Evolutionary conservation across 2,888 invertebrate genomes (phyloP).

Genomic region (Cyclophora albipunctata): DNA sequence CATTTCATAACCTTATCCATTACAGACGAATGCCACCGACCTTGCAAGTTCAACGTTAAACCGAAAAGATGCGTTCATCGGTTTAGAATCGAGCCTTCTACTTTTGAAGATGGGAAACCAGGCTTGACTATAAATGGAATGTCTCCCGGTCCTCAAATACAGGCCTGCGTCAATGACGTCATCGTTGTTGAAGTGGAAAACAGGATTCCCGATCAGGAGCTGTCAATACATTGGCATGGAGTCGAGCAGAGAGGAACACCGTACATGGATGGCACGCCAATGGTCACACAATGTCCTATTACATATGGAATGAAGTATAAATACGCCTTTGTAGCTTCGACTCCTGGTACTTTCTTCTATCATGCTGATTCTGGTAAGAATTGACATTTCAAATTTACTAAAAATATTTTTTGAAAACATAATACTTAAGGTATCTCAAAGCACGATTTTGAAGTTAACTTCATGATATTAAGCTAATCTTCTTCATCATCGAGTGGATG

Average conservation of each 20-base stretch:
- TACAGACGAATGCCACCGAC: constrained; percentile 62
- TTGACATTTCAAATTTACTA: background rate
- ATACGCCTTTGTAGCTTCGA: constrained; percentile 81
- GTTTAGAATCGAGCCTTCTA: constrained; percentile 52
- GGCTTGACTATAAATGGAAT: constrained; percentile 51
- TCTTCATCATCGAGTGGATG: too few species aligned
- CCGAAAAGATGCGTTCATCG: constrained; percentile 56
- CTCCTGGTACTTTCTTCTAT: constrained; percentile 83
- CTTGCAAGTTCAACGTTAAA: constrained; percentile 69
- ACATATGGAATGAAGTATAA: constrained; percentile 80
- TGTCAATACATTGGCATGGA: constrained; percentile 87
- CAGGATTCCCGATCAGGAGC: constrained; percentile 78
- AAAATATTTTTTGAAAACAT: background rate
- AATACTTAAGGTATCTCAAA: background rate
- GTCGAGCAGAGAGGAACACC: constrained; percentile 76
- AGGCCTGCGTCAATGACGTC: constrained; percentile 83
- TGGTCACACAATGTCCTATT: constrained; percentile 86
- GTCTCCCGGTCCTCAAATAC: constrained; percentile 71
- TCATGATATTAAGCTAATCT: too few species aligned
- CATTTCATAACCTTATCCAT: constrained; percentile 17
- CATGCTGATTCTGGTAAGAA: constrained; percentile 79
- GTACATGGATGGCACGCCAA: constrained; percentile 84
- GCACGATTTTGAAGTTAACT: background rate
- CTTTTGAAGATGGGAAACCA: constrained; percentile 43
- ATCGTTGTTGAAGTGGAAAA: constrained; percentile 84